Base-by-base conservation (phyloP, 2,888 invertebrate species). In the Cordylochernes scorpioides region DNA sequence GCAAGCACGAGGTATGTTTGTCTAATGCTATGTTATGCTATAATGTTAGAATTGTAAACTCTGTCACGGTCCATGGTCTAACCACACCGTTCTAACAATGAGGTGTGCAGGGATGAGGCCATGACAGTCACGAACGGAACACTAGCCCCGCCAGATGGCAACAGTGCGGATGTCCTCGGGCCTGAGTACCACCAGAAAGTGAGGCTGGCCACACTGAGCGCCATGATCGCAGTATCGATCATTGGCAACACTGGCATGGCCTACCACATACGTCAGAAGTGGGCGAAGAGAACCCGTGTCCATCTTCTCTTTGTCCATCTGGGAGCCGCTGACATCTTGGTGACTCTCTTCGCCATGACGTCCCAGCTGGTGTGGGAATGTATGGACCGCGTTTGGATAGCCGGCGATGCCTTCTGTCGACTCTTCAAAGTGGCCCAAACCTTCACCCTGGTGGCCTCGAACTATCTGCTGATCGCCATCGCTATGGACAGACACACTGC, bases 401-500 rank as follows among this genome's bases (percentile, higher is more conserved):
- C 49, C 1, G 51, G 53, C 1, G 47, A 48, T 22, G 38, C 44
- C 18, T 39, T 48, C 43, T 53, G 53, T 35, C 45, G 47, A 29
- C 33, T 49, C 13, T 37, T 52, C 29, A 53, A 53, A 40, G 49
- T 50, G 37, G 32, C 45, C 3, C 51, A 51, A 39, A 49, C 48
- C 18, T 49, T 50, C 29, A 39, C 48, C 12, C 45, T 52, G 32
- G 47, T 48, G 33, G 42, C 48, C 21, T 51, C 51, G 35, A 49
- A 47, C 22, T 49, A 49, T 37, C 49, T 51, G 47, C 36, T 53
- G 18, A 47, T 53, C 3, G 48, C 50, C 6, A 48, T 53, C 17
- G 52, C 51, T 15, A 33, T 51, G 6, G 53, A 53, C 39, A 40
- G 53, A 9, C 50, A 51, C 32, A 49, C 48, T 35, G 53, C 53